These are phyloP conservation scores for Drosophila virilis DNA, from an alignment of 1,140 invertebrate genomes.

Conservation along the genomic window DNA sequence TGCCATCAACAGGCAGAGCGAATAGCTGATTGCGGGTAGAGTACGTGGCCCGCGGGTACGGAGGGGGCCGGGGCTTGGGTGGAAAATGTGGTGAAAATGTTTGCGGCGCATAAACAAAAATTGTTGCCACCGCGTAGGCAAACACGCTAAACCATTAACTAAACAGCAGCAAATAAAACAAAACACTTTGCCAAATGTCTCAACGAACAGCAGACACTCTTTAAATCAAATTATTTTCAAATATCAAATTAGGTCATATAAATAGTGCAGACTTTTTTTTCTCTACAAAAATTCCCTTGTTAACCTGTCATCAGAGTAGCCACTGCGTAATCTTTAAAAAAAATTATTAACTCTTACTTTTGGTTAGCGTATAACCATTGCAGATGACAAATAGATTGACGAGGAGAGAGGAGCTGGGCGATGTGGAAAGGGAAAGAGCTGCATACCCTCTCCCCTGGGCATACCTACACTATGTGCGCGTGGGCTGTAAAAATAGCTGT, in stretches of 20 bases:
- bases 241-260: too few species aligned
- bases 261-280: too few species aligned
- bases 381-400: too few species aligned
- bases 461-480: conserved; percentile 36
- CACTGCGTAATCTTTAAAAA: too few species aligned
- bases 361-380: too few species aligned
- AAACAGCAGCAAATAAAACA: conserved; percentile 74
- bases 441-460: neutral
- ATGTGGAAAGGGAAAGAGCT: too few species aligned
- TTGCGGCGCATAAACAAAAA: conserved; percentile 82
- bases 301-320: too few species aligned
- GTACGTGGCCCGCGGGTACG: neutral
- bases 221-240: neutral
- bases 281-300: too few species aligned
- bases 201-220: conserved; percentile 21
- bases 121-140: conserved; percentile 58
- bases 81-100: conserved; percentile 65
- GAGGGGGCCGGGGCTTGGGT: neutral
- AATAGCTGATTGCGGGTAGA: neutral
- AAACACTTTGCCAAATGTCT: conserved; percentile 25
- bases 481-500: conserved; percentile 59
- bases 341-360: too few species aligned
- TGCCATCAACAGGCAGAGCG: conserved; percentile 62
- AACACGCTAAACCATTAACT: conserved; percentile 81
- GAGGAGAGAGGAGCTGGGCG: too few species aligned